Evolutionary conservation across 2,888 invertebrate genomes (phyloP).

Genomic region (Eucera pruinosa): DNA sequence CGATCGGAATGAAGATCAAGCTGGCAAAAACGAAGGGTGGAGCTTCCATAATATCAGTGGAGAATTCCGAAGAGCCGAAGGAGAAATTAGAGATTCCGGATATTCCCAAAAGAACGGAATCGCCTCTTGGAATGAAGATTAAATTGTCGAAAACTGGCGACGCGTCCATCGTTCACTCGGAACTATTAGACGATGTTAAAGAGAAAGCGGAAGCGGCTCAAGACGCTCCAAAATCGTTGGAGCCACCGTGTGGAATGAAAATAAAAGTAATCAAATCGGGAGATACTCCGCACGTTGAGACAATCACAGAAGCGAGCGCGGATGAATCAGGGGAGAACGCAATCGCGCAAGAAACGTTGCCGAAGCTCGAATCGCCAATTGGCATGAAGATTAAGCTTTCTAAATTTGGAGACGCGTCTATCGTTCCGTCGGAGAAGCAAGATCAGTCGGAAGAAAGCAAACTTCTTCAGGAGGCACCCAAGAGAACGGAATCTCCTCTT

Average conservation of each 20-base stretch:
- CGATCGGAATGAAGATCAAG: constrained; percentile 82
- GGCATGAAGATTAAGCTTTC: constrained; percentile 82
- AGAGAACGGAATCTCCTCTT: constrained; percentile 79
- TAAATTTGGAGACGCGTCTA: constrained; percentile 79
- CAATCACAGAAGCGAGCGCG: constrained; percentile 6
- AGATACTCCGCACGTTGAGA: constrained; percentile 28
- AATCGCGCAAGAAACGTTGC: constrained; percentile 26
- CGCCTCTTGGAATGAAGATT: constrained; percentile 81
- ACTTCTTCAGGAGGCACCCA: constrained; percentile 61
- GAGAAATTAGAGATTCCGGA: constrained; percentile 68
- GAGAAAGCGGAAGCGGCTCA: constrained; percentile 54
- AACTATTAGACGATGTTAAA: constrained; percentile 69
- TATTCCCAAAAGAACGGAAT: constrained; percentile 76
- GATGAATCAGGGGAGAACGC: constrained; percentile 32
- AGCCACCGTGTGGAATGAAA: constrained; percentile 57
- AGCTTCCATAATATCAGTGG: constrained; percentile 74
- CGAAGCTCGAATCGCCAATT: constrained; percentile 60
- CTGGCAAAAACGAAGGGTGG: constrained; percentile 73
- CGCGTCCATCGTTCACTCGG: constrained; percentile 77
- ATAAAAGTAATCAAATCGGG: constrained; percentile 55
- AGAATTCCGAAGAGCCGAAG: constrained; percentile 62
- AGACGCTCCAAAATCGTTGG: constrained; percentile 52
- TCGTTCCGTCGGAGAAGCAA: constrained; percentile 74
- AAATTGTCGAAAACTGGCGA: constrained; percentile 77
- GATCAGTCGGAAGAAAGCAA: constrained; percentile 61